phyloP scores from a whole-genome alignment of 2,113 vertebrate genomes.

The Hirundichthys speculiger region DNA sequence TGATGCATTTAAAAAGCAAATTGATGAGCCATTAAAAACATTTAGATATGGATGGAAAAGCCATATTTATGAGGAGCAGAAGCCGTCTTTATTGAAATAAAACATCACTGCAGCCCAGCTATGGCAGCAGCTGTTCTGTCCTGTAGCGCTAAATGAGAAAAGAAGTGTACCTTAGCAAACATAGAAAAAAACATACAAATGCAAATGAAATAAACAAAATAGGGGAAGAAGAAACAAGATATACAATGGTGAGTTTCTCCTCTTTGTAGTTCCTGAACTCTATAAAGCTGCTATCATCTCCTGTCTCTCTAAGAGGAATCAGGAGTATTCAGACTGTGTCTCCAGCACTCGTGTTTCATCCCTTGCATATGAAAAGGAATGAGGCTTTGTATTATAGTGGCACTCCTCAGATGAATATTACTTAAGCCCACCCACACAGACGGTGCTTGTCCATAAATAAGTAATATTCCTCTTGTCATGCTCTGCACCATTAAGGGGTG shows the following conservation, averaged over 20 bases:
- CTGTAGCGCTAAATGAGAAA: slow-evolving; percentile 28
- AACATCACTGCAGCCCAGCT: slow-evolving; percentile 22
- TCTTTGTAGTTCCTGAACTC: slow-evolving; percentile 39
- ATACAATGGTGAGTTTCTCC: slow-evolving; percentile 24
- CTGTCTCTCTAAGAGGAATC: slow-evolving; percentile 21
- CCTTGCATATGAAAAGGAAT: slow-evolving; percentile 57
- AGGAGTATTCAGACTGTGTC: slow-evolving; percentile 36
- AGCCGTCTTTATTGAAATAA: slow-evolving; percentile 20
- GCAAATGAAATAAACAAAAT: slow-evolving; percentile 20
- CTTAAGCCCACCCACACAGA: slow-evolving; percentile 71
- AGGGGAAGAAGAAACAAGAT: slow-evolving; percentile 26
- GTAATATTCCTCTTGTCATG: slow-evolving; percentile 63
- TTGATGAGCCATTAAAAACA: slow-evolving; percentile 37
- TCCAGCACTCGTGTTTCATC: slow-evolving; percentile 59
- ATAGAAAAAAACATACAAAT: slow-evolving; percentile 15
- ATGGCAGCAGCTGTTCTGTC: no score
- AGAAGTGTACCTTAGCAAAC: slow-evolving; percentile 13
- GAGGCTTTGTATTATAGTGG: slow-evolving; percentile 64
- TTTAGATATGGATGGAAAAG: slow-evolving; percentile 34
- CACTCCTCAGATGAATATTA: slow-evolving; percentile 71
- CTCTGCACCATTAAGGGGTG: slow-evolving; percentile 45
- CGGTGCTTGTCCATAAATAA: slow-evolving; percentile 72
- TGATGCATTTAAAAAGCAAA: neutral
- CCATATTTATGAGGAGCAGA: slow-evolving; percentile 29
- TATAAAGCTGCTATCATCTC: slow-evolving; percentile 15